These are phyloP conservation scores for Drosophila nasuta DNA, from an alignment of 1,140 invertebrate genomes.

Conservation along the genomic window DNA sequence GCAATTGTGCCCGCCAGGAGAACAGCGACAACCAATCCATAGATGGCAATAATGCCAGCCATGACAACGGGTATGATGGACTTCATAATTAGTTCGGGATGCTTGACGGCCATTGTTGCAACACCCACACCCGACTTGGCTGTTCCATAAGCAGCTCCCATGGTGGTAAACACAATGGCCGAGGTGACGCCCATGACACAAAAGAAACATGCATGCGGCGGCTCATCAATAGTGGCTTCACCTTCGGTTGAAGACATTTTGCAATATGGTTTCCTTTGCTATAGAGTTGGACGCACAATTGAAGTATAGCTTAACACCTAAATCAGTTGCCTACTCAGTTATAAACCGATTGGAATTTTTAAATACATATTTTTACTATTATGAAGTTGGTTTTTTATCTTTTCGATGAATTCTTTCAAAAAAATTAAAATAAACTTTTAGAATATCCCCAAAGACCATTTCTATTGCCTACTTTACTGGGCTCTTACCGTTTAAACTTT, in stretches of 20 bases:
- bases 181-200: slow-evolving; percentile 95
- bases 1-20: slow-evolving; percentile 91
- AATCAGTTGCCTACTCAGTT: slow-evolving; percentile 7
- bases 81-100: slow-evolving; percentile 54
- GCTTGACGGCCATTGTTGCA: slow-evolving; percentile 35
- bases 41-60: slow-evolving; percentile 94
- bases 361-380: too few species aligned
- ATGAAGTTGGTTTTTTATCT: too few species aligned
- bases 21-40: slow-evolving; percentile 96
- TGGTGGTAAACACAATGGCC: slow-evolving; percentile 92
- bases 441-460: too few species aligned
- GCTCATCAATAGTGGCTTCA: slow-evolving; percentile 86
- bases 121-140: slow-evolving; percentile 47
- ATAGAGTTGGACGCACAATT: too few species aligned
- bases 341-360: background rate
- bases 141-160: slow-evolving; percentile 52
- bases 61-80: slow-evolving; percentile 52
- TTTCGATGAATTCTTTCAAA: too few species aligned
- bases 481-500: too few species aligned
- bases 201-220: slow-evolving; percentile 85
- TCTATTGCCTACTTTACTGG: too few species aligned
- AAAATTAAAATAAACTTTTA: too few species aligned
- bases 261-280: background rate
- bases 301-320: background rate
- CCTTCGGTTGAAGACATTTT: background rate